Evolutionary conservation across 2,113 vertebrate genomes (phyloP).

Genomic region (Hippocampus guttulatus): DNA sequence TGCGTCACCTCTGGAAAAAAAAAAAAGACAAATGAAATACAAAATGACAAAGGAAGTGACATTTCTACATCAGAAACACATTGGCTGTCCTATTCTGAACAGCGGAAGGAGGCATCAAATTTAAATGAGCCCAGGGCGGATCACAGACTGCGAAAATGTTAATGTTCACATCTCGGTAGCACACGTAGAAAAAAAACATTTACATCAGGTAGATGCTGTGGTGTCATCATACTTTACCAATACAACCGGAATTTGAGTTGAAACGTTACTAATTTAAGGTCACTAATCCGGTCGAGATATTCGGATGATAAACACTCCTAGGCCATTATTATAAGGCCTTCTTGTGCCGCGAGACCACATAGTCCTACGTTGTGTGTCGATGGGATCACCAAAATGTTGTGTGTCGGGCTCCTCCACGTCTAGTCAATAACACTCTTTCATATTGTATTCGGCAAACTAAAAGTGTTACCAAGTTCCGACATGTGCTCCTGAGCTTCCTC

Average conservation of each 20-base stretch:
- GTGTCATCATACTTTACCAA: not conserved
- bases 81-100: not conserved
- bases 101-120: slow-evolving; percentile 5
- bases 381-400: not conserved
- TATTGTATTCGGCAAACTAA: not conserved
- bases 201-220: not conserved
- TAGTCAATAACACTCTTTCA: not conserved
- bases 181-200: not conserved
- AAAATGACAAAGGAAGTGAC: slow-evolving; percentile 22
- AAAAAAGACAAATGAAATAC: not conserved
- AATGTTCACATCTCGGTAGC: not conserved
- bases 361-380: no score
- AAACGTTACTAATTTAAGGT: not conserved
- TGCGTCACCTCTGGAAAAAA: slow-evolving; percentile 63
- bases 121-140: not conserved
- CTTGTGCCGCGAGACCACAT: no score
- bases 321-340: no score
- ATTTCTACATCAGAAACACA: not conserved
- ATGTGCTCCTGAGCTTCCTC: slow-evolving; percentile 87
- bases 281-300: not conserved
- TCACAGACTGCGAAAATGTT: not conserved
- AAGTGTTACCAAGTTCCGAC: slow-evolving; percentile 81
- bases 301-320: not conserved
- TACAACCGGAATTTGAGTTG: not conserved
- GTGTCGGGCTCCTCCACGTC: not conserved